Evolutionary conservation across 2,797 vertebrate species (phyloP).

Genomic region (Chrosomus eos): DNA sequence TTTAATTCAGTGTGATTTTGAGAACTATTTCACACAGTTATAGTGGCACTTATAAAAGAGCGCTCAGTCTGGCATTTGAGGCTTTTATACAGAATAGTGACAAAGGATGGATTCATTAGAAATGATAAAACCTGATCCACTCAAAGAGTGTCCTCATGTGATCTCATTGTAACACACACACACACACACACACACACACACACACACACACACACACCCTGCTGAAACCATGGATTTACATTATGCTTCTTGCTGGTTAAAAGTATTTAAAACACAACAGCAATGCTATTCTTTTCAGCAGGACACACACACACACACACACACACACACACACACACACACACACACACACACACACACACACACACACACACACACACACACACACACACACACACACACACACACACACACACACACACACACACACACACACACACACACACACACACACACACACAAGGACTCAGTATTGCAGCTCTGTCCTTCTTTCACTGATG

Average conservation of each 20-base stretch:
- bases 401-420: constrained; percentile 12
- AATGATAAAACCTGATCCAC: not conserved
- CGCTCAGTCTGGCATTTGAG: not conserved
- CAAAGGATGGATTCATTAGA: not conserved
- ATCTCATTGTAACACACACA: not conserved
- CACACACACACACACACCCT: not conserved
- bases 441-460: constrained; percentile 21
- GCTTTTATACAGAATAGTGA: not conserved
- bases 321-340: constrained; percentile 25
- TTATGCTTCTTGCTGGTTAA: not conserved
- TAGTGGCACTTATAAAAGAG: constrained; percentile 3
- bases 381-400: constrained; percentile 25
- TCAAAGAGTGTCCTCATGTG: not conserved
- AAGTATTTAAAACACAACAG: not conserved
- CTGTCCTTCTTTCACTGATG: constrained; percentile 78
- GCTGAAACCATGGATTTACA: not conserved
- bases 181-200: not conserved
- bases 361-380: constrained; percentile 23
- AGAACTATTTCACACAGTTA: not conserved
- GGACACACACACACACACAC: constrained; percentile 23
- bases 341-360: constrained; percentile 14
- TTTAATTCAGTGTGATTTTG: not conserved
- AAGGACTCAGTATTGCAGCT: not conserved
- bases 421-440: constrained; percentile 28
- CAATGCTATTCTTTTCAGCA: not conserved